Percentiles rank a stretch among this genome's conserved stretches.
Conservation (phyloP, 2,113 vertebrate species). For the Apeltes quadracus region DNA sequence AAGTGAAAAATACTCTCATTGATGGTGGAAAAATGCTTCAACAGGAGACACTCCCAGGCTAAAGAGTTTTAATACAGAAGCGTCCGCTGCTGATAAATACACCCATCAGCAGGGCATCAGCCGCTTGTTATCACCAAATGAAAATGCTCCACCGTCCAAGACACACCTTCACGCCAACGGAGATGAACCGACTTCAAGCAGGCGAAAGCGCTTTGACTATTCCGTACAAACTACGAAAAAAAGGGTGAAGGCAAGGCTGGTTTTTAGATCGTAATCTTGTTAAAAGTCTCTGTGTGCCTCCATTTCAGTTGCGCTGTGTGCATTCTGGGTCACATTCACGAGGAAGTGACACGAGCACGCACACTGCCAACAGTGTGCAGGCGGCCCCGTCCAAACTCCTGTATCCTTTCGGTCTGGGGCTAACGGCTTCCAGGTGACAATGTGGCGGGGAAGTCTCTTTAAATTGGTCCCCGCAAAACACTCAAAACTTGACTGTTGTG, state of each 20-base stretch:
- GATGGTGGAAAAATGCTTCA: conserved; percentile 42
- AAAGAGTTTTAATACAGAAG: conserved; percentile 19
- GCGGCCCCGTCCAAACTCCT: background rate
- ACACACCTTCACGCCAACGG: conserved; percentile 34
- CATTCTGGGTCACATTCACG: conserved; percentile 22
- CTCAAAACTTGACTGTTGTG: background rate
- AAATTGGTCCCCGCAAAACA: background rate
- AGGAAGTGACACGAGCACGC: conserved; percentile 9
- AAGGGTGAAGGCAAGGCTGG: background rate
- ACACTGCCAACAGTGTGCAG: background rate
- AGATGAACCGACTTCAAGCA: conserved; percentile 9
- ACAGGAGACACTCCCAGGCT: conserved; percentile 45
- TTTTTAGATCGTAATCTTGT: background rate
- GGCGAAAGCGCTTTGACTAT: background rate
- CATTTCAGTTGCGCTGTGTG: conserved; percentile 40
- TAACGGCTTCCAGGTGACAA: background rate
- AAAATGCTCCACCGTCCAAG: conserved; percentile 62
- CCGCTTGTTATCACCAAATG: conserved; percentile 65
- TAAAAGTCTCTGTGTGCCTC: background rate
- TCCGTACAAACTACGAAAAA: background rate
- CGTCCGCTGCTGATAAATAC: conserved; percentile 50
- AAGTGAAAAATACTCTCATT: background rate
- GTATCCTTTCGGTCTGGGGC: background rate
- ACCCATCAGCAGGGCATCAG: conserved; percentile 48
- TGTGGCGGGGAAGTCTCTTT: background rate